phyloP scores from a whole-genome alignment of 2,888 invertebrate genomes.

The Rhagium mordax region DNA sequence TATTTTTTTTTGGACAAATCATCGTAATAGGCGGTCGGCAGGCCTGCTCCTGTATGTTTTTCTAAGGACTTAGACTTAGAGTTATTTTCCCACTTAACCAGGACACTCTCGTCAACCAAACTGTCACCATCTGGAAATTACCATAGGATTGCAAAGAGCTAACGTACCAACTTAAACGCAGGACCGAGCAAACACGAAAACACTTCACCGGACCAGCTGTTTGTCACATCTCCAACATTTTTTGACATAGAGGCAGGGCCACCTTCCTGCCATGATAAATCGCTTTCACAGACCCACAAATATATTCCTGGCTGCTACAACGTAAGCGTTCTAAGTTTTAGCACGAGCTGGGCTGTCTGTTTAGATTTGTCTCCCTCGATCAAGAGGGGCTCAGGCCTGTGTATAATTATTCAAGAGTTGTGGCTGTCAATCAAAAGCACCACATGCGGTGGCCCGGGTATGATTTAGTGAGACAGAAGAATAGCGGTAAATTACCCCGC shows the following conservation, averaged over 20 bases:
- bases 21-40: too few species aligned
- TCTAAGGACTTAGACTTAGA: too few species aligned
- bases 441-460: conserved; percentile 31
- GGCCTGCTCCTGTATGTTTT: too few species aligned
- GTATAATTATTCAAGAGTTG: conserved; percentile 34
- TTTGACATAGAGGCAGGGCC: background rate
- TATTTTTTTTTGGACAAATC: too few species aligned
- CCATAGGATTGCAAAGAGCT: too few species aligned
- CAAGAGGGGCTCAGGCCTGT: conserved; percentile 7
- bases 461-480: conserved; percentile 15
- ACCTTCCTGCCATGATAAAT: background rate
- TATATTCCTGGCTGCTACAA: conserved; percentile 7
- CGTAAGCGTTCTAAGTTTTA: conserved; percentile 5
- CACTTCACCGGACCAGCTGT: background rate
- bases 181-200: background rate
- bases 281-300: conserved; percentile 16
- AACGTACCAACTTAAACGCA: background rate
- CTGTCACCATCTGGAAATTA: too few species aligned
- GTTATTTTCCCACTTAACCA: too few species aligned
- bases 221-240: background rate
- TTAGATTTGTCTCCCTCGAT: conserved; percentile 28
- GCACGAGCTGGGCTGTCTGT: conserved; percentile 28
- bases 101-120: too few species aligned
- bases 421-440: conserved; percentile 30
- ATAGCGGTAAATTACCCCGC: background rate